A percentile compares a stretch with the other conserved stretches of the same genome.
phyloP scores from a whole-genome alignment of 2,797 vertebrate species.

The Spatula versicolor region DNA sequence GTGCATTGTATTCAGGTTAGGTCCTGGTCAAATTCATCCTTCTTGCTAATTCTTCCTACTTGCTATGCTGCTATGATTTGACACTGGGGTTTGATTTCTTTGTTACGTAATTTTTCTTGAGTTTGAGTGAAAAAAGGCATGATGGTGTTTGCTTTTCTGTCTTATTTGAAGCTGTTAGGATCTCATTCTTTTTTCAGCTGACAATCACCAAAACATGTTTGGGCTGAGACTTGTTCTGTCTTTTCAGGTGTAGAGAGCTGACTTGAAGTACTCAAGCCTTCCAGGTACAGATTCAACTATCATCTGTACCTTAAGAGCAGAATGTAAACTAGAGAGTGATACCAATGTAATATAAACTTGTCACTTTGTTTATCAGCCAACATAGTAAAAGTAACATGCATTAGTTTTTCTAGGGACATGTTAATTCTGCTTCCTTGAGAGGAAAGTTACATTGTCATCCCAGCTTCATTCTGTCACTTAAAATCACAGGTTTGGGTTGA shows the following conservation, averaged over 20 bases:
- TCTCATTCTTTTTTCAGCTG: not conserved
- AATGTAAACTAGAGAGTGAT: not conserved
- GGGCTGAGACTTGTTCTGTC: not conserved
- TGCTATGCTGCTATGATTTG: not conserved
- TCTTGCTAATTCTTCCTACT: not conserved
- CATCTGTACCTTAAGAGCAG: not conserved
- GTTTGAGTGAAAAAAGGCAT: not conserved
- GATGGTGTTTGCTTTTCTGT: not conserved
- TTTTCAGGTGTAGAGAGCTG: not conserved
- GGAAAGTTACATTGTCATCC: not conserved
- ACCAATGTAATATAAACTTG: not conserved
- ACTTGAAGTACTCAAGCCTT: not conserved
- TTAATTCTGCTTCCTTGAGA: not conserved
- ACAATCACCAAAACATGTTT: not conserved
- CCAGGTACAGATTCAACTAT: not conserved
- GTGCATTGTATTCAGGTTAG: not conserved
- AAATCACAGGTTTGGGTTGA: not conserved
- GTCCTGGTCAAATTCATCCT: not conserved
- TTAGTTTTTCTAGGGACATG: not conserved
- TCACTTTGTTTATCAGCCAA: not conserved
- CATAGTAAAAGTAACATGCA: not conserved
- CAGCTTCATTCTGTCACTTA: not conserved
- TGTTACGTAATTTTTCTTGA: not conserved
- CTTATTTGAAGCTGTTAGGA: not conserved
- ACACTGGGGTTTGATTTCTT: not conserved